These are phyloP conservation scores for Acropternis orthonyx DNA, from an alignment of 2,797 vertebrate genomes.

Conservation along the genomic window DNA sequence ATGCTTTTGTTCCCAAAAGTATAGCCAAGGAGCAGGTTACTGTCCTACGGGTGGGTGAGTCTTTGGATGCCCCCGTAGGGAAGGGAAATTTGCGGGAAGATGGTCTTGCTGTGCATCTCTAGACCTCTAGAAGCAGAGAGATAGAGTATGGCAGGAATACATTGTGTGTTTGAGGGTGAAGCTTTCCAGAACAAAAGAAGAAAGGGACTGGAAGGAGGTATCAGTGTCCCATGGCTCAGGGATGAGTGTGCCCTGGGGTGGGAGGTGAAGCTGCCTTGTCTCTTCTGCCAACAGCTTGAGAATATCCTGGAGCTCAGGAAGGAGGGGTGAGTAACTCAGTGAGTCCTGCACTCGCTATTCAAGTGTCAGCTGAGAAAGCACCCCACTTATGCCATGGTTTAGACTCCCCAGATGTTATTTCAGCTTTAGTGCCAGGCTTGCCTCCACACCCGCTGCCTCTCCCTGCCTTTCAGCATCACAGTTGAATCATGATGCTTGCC, in stretches of 20 bases:
- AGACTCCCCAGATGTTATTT: no score
- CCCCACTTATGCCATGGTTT: background rate
- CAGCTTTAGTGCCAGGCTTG: background rate
- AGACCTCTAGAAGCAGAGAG: background rate
- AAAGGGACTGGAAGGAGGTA: background rate
- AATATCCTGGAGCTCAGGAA: background rate
- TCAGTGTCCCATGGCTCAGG: fast-evolving
- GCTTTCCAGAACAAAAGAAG: background rate
- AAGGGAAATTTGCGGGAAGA: background rate
- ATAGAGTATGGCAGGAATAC: background rate
- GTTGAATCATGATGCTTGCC: fast-evolving
- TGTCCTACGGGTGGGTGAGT: background rate
- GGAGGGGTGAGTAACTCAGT: background rate
- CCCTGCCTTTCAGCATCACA: background rate
- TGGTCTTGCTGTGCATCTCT: background rate
- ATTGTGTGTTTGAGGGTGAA: background rate
- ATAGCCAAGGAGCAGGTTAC: background rate
- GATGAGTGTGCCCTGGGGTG: fast-evolving
- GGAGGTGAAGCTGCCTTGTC: background rate
- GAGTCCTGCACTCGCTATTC: fast-evolving
- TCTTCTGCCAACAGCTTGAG: background rate
- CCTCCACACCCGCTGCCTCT: background rate
- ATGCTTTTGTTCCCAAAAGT: background rate
- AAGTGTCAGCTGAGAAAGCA: background rate
- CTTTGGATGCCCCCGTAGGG: background rate